A percentile compares a stretch with the other conserved stretches of the same genome.
These are phyloP conservation scores for Crenuchus spilurus DNA, from an alignment of 2,797 vertebrate genomes.

Conservation along the genomic window DNA sequence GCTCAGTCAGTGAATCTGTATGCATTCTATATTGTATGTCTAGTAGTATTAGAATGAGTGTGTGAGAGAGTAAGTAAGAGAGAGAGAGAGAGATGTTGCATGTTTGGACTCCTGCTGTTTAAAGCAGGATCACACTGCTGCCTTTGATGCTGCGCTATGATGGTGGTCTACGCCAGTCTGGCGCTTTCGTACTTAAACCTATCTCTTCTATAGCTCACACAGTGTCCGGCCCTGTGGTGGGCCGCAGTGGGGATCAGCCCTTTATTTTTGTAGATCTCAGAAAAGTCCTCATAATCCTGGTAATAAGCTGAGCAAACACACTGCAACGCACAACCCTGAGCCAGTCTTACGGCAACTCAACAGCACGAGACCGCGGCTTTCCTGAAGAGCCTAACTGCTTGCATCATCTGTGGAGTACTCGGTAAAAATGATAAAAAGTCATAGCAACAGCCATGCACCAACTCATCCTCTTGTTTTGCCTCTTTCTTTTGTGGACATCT, in stretches of 20 bases:
- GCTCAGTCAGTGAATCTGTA: too few relatives aligned
- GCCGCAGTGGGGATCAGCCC: slow-evolving; percentile 63
- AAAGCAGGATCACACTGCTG: slow-evolving; percentile 56
- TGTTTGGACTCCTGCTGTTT: too few relatives aligned
- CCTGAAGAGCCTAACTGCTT: slow-evolving; percentile 1
- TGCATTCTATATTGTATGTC: too few relatives aligned
- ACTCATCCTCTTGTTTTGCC: too few relatives aligned
- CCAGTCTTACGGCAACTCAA: slow-evolving; percentile 60
- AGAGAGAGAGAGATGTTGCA: too few relatives aligned
- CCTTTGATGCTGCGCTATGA: slow-evolving; percentile 66
- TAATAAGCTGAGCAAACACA: slow-evolving; percentile 73
- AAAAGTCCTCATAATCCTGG: slow-evolving; percentile 70
- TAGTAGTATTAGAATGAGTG: too few relatives aligned
- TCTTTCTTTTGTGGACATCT: too few relatives aligned
- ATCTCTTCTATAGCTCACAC: background rate
- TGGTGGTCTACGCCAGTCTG: slow-evolving; percentile 40
- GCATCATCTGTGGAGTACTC: slow-evolving; percentile 4
- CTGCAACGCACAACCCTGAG: slow-evolving; percentile 63
- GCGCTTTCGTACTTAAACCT: slow-evolving; percentile 37
- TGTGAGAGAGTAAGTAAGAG: too few relatives aligned
- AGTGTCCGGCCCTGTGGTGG: slow-evolving; percentile 45
- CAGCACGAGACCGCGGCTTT: slow-evolving; percentile 15
- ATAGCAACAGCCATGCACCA: too few relatives aligned
- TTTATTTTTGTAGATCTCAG: slow-evolving; percentile 70
- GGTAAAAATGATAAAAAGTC: too few relatives aligned